Base-by-base conservation (phyloP, 2,888 invertebrate species). In the Aleiodes leptofemur region DNA sequence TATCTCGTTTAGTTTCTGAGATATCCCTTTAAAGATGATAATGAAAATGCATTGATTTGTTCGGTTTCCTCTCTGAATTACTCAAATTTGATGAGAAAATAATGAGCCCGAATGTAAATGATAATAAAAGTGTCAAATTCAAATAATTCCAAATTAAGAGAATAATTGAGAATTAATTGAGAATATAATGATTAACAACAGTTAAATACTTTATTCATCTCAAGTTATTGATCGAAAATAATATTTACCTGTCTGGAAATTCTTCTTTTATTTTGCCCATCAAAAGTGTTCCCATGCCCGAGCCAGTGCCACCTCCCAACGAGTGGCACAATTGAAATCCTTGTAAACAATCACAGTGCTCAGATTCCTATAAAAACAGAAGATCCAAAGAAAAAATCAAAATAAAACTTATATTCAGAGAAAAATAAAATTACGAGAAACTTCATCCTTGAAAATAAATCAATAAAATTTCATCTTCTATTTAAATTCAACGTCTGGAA, bases 241-340 rank as follows among this genome's bases (percentile, higher is more conserved):
- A n/a, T 50, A 64, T 38, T n/a, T 68, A 78, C 78, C 80, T 76
- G 76, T 86, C 86, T 3, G 92, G 92, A 84, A 92, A 92, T 82
- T 92, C 92, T 83, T 92, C 92, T 51, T 92, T 87, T 81, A 92
- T 91, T 83, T 92, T 92, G 68, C 91, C 91, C 80, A 92, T 92
- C 57, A 92, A 87, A 29, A 93, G 87, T 3, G 92, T 92, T 66
- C 92, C 92, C 91, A 93, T 91, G 72, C 92, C 92, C 48, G 92
- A 92, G 16, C 92, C 92, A 68, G 92, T 93, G 53, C 92, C 92
- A 77, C 92, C 92, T 69, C 93, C 92, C 23, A 92, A 87, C 9
- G 92, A 92, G 82, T 91, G 91, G 43, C 90, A 90, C 57, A 91
- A 84, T 83, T 91, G 91, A 86, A 91, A 91, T 50, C 93, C 92